Base-by-base conservation (phyloP, 2,113 vertebrate genomes). In the Marmota monax region DNA sequence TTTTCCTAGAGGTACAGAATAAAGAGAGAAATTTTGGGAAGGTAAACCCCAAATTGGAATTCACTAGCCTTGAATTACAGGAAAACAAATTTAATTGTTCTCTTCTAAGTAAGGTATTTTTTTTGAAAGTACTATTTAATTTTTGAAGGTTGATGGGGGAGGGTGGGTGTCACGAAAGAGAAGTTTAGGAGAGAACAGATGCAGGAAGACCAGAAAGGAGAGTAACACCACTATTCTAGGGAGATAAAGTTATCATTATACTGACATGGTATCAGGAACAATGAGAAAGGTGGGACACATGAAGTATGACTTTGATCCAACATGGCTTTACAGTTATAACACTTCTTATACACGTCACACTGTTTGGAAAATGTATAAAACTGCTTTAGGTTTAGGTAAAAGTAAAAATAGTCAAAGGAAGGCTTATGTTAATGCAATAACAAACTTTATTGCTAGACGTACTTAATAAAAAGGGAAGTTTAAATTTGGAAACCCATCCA, bases 21-120 rank as follows among this genome's bases (percentile, higher is more conserved):
- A 61, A 16, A 65, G n/a, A 23, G 56, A 93, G 48, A 90, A 84
- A 58, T 32, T 82, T 74, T 79, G 32, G 48, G 92, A 80, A 96
- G 63, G 17, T 78, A 96, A 92, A 79, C 3, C 1, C 27, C 1
- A 84, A 56, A 14, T 10, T n/a, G 69, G 48, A 42, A 95, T 94
- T 89, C 48, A 70, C 42, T 86, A 79, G 5, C 29, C n/a, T 91
- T 86, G 25, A 85, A 69, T 25, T 78, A n/a, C 48, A 53, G 11
- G 51, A 67, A 90, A 85, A 74, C 23, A 7, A 48, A 4, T 25
- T 86, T 82, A 12, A 2, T 45, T 84, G n/a, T 51, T 63, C n/a
- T 61, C 17, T 61, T 92, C n/a, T 72, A 29, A 83, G 9, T 32
- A 74, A 79, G 39, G 11, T 45, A 58, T 84, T 86, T 37, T 70